Evolutionary conservation across 2,113 vertebrate species (phyloP).

Genomic region (Perccottus glenii): DNA sequence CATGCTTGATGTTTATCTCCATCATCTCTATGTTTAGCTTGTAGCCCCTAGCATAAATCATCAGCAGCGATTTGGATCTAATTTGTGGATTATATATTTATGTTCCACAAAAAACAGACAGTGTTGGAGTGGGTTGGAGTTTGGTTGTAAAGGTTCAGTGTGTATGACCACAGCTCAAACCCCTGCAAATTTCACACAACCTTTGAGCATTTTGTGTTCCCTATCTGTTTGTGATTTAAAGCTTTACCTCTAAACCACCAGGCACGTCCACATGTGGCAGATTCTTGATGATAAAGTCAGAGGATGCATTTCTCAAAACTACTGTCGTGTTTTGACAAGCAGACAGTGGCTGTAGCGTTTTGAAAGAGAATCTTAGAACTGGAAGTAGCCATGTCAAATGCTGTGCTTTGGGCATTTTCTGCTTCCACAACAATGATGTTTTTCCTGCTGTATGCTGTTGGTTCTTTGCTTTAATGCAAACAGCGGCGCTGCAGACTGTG

Average conservation of each 20-base stretch:
- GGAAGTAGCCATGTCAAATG: constrained; percentile 13
- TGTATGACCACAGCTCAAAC: background rate
- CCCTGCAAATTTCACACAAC: background rate
- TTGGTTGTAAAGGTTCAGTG: background rate
- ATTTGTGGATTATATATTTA: constrained; percentile 1
- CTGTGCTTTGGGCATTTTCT: background rate
- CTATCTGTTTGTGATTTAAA: background rate
- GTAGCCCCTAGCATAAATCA: constrained; percentile 9
- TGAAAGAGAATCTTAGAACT: constrained; percentile 2
- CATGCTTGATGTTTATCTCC: constrained; percentile 11
- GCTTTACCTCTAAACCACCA: background rate
- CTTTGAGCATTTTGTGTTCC: background rate
- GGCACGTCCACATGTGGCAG: background rate
- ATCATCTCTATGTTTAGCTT: constrained; percentile 12
- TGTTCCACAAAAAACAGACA: background rate
- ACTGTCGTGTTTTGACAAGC: constrained; percentile 2
- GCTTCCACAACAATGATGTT: constrained; percentile 1
- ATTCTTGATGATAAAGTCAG: background rate
- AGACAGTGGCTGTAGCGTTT: constrained; percentile 1
- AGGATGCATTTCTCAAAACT: constrained; percentile 1
- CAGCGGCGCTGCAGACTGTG: constrained; percentile 16
- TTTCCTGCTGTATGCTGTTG: background rate
- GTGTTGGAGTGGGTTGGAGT: background rate
- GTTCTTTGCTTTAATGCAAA: background rate
- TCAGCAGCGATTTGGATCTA: constrained; percentile 5